These are phyloP conservation scores for Pipistrellus nathusii DNA, from an alignment of 2,797 vertebrate species.

Conservation along the genomic window DNA sequence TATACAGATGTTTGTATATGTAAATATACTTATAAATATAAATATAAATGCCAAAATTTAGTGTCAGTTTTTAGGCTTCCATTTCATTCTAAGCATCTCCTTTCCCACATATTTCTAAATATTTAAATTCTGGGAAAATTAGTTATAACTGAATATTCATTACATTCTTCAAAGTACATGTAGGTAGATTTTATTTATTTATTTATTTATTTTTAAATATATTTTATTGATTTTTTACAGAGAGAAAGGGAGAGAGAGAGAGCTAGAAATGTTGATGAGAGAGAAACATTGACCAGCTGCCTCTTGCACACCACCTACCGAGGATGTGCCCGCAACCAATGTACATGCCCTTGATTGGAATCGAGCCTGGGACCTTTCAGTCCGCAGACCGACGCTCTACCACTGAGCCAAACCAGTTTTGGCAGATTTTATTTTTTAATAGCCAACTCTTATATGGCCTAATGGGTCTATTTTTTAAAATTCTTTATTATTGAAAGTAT, in stretches of 20 bases:
- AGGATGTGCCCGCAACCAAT: no score
- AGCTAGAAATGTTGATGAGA: no score
- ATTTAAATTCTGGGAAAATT: conserved; percentile 40
- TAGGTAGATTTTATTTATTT: background rate
- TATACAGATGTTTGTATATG: background rate
- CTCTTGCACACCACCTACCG: no score
- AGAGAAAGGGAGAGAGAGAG: no score
- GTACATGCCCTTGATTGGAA: no score
- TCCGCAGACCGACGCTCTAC: no score
- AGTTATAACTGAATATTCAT: conserved; percentile 22
- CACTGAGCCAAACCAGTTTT: no score
- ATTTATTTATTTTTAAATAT: background rate
- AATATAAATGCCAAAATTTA: conserved; percentile 38
- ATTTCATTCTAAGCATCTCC: conserved; percentile 27
- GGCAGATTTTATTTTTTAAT: background rate
- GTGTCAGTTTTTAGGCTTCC: conserved; percentile 25
- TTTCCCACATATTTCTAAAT: conserved; percentile 8
- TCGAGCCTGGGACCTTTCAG: no score
- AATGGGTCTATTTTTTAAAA: background rate
- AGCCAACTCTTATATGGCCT: background rate
- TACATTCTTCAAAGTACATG: background rate
- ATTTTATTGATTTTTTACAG: no score
- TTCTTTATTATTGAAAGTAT: no score
- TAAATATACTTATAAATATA: background rate
- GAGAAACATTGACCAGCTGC: no score